Evolutionary conservation across 2,888 invertebrate genomes (phyloP), one percentile per base, ranked within the genome.

Genomic region (Psylliodes chrysocephalus): DNA sequence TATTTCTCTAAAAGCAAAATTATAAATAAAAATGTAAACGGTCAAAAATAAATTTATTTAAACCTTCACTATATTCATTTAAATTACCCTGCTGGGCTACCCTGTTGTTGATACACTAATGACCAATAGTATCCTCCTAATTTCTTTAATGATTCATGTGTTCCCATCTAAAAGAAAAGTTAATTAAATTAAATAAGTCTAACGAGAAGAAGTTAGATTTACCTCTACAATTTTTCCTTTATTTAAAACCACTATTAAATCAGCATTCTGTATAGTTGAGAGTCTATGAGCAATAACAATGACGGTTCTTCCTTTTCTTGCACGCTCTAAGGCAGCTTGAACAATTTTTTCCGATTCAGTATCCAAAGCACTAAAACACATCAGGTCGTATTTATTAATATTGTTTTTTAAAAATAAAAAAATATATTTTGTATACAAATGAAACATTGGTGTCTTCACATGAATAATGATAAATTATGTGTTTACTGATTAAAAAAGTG

Each of bases 221-320:
- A 56, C 94, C 89, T 95, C 95, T 1, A 91, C 91, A 71, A 96
- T 89, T 63, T 85, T 85, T 28, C 97, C 97, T 73, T 91, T 89
- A 71, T 91, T 89, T 47, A 98, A 84, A 1, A 98, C 97, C 19
- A 95, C 94, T 71, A 98, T 98, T 10, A 94, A 77, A 80, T 98
- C 95, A 0, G 97, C 97, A 79, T 94, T 91, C 78, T 91, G 89
- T 61, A 98, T 89, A 0, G 98, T 98, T 30, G 95, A 95, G 60
- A 98, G 84, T 19, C 98, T 85, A 81, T 98, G 98, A 1, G 98
- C 98, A 71, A 98, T 97, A 0, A 98, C 91, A n/a, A 98, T 82
- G 0, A 96, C 96, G 0, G 98, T 98, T 62, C 96, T 86, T 1
- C 95, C 94, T 74, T 89, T 87, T 4, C 91, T 88, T 0, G 92